Base-by-base conservation (phyloP, 2,113 vertebrate genomes). In the Elephantulus edwardii region DNA sequence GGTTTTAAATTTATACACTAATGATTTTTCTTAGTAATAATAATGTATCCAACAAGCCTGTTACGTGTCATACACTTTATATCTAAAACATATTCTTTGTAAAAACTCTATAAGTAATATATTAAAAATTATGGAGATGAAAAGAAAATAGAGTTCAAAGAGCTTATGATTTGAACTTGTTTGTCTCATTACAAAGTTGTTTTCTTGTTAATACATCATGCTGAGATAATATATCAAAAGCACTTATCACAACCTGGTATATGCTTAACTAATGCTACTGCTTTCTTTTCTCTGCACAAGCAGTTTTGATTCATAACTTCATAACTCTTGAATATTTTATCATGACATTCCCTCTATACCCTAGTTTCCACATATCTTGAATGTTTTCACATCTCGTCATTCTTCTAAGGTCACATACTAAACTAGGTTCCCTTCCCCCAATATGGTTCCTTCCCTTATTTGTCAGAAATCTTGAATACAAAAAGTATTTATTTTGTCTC, bases 391-490 rank as follows among this genome's bases (percentile, higher is more conserved):
- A 35, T 58, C 40, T 81, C 35, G 74, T 13, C 6, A 28, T 35
- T 44, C 50, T 79, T 26, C 16, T 16, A 28, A 64, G 3, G 14
- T 86, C 22, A n/a, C n/a, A 38, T 88, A 90, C 50, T 72, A 52
- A 88, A 48, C 46, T 13, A 60, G 72, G 58, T 76, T 3, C 81
- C 85, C 26, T 54, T 84, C 60, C 26, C 42, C 81, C 22, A 70
- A 35, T 33, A 80, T 28, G 26, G 2, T 33, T 46, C 26, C 0
- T 80, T 87, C 4, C 12, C 35, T 33, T 64, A 71, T 44, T 84
- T 68, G 11, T 58, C 28, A 83, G 56, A 92, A 88, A 92, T 62
- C 60, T 88, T 56, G 42, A 82, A 74, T 28, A 66, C 26, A 72
- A 85, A 85, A 74, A 64, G 4, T 48, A 62, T 83, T 46, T 10